Conservation (phyloP, 1,140 invertebrate species). For the Eubasilissa regina region DNA sequence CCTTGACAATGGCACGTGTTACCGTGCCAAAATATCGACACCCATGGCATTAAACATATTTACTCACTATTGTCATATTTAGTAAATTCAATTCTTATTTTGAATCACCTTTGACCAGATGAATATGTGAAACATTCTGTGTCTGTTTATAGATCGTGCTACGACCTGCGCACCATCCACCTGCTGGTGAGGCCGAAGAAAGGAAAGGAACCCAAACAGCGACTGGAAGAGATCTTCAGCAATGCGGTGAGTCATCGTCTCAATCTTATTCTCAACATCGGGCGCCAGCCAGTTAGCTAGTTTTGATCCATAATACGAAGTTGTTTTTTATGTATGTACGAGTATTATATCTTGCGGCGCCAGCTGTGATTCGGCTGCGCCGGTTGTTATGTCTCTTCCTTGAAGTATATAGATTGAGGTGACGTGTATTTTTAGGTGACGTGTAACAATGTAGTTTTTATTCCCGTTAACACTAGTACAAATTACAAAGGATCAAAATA, state of each 20-base stretch:
- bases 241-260: conserved; percentile 74
- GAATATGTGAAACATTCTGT: not conserved
- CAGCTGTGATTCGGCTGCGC: too few relatives aligned
- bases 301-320: too few relatives aligned
- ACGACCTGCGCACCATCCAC: conserved; percentile 82
- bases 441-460: too few relatives aligned
- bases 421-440: too few relatives aligned
- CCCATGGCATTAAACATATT: not conserved
- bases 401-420: too few relatives aligned
- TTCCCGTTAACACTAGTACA: too few relatives aligned
- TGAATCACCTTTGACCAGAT: not conserved
- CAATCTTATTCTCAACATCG: not conserved
- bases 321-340: too few relatives aligned
- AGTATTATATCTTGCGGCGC: too few relatives aligned
- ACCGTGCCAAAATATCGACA: not conserved
- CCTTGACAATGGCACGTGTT: not conserved
- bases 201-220: conserved; percentile 80
- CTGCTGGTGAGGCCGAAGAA: conserved; percentile 86
- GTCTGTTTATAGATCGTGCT: conserved; percentile 66
- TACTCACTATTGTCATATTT: not conserved
- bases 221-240: conserved; percentile 80
- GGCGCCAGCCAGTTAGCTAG: too few relatives aligned
- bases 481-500: too few relatives aligned
- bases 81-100: not conserved
- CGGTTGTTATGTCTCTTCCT: too few relatives aligned